phyloP scores from a whole-genome alignment of 2,888 invertebrate species.

The Metalampra italica region DNA sequence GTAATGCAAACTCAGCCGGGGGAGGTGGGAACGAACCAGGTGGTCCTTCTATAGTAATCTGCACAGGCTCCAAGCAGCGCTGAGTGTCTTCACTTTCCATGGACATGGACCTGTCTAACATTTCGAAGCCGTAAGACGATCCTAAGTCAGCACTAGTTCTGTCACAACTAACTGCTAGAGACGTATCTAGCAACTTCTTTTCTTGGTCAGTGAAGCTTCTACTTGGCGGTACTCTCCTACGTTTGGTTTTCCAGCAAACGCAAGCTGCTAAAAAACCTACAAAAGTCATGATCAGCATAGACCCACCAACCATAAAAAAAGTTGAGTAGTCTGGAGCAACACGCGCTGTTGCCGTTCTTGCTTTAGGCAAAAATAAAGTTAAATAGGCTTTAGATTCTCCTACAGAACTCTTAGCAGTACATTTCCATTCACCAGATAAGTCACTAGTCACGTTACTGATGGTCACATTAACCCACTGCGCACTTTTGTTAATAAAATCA shows the following conservation, averaged over 20 bases:
- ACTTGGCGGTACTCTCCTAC: conserved; percentile 82
- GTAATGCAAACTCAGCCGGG: conserved; percentile 69
- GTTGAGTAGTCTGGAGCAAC: conserved; percentile 85
- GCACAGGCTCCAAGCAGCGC: conserved; percentile 77
- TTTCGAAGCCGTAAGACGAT: conserved; percentile 71
- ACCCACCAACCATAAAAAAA: conserved; percentile 84
- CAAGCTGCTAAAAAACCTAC: conserved; percentile 76
- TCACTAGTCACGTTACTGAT: conserved; percentile 89
- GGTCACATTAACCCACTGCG: conserved; percentile 88
- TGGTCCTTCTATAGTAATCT: conserved; percentile 78
- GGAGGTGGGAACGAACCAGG: conserved; percentile 65
- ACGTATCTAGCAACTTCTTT: conserved; percentile 90
- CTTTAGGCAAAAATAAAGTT: conserved; percentile 68
- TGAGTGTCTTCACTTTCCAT: conserved; percentile 69
- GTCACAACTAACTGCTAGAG: conserved; percentile 81
- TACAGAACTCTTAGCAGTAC: conserved; percentile 84
- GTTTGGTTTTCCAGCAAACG: conserved; percentile 82
- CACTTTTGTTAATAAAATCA: conserved; percentile 67
- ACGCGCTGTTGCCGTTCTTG: conserved; percentile 86
- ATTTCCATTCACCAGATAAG: conserved; percentile 91
- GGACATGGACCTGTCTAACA: conserved; percentile 73
- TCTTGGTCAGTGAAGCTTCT: conserved; percentile 92
- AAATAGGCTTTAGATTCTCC: conserved; percentile 81
- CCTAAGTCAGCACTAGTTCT: conserved; percentile 82
- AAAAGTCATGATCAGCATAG: conserved; percentile 82